phyloP scores from a whole-genome alignment of 1,140 invertebrate genomes.

The Dreissena rostriformis region DNA sequence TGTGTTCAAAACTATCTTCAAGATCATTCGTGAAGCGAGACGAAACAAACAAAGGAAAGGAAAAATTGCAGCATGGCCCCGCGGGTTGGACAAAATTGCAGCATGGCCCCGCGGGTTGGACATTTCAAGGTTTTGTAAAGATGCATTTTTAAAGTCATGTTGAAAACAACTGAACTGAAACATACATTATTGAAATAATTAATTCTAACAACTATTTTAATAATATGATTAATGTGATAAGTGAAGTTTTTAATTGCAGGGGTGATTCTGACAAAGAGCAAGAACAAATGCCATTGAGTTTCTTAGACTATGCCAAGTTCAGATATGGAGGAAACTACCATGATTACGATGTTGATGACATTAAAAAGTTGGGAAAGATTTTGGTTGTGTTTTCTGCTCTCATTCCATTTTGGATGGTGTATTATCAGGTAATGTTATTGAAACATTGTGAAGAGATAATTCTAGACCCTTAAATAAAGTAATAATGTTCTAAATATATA shows the following conservation, averaged over 20 bases:
- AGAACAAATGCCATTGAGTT: constrained; percentile 61
- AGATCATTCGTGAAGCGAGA: constrained; percentile 81
- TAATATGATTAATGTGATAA: no score
- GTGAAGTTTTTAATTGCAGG: background rate
- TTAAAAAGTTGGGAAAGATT: constrained; percentile 81
- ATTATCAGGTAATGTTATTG: constrained; percentile 81
- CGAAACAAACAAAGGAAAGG: constrained; percentile 57
- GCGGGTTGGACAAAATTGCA: background rate
- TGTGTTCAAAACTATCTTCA: constrained; percentile 81
- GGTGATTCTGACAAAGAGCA: constrained; percentile 33
- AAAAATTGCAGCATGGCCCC: constrained; percentile 1
- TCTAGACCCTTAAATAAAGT: background rate
- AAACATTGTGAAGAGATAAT: background rate
- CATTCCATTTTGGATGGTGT: constrained; percentile 84
- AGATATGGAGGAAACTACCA: constrained; percentile 83
- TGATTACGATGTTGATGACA: constrained; percentile 83
- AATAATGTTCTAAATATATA: background rate
- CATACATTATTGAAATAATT: no score
- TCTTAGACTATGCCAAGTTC: constrained; percentile 84
- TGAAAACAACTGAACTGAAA: no score
- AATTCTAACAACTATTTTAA: no score
- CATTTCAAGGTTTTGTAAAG: background rate
- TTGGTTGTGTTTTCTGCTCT: constrained; percentile 82
- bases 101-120: constrained; percentile 4
- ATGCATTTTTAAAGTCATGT: no score